Percentiles rank a stretch among this genome's conserved stretches.
Evolutionary conservation across 2,113 vertebrate genomes (phyloP).

Genomic region (Lycocorax pyrrhopterus): DNA sequence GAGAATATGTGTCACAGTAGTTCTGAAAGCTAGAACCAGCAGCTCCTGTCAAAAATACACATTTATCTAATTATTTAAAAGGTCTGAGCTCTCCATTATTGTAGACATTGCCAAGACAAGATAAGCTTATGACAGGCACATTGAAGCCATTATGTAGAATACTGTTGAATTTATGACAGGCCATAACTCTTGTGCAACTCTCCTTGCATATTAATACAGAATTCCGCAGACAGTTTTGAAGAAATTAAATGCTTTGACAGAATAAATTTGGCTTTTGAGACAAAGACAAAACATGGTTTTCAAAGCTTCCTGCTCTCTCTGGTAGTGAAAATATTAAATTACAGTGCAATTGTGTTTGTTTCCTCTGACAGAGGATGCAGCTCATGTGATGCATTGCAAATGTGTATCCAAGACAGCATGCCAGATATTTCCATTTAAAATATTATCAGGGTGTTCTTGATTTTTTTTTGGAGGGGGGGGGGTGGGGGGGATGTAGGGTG

Average conservation of each 20-base stretch:
- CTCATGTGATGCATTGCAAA: not conserved
- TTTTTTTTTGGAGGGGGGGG: too few relatives aligned
- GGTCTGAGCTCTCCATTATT: not conserved
- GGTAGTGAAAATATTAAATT: not conserved
- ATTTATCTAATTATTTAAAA: constrained; percentile 56
- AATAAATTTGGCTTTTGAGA: constrained; percentile 38
- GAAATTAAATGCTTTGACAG: constrained; percentile 53
- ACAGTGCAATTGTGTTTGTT: not conserved
- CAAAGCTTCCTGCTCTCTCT: not conserved
- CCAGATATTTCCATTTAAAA: not conserved
- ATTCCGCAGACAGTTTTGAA: constrained; percentile 14
- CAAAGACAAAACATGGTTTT: not conserved
- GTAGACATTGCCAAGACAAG: constrained; percentile 24
- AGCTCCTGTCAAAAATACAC: constrained; percentile 28
- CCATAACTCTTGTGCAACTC: constrained; percentile 35
- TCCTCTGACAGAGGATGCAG: not conserved
- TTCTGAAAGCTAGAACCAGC: not conserved
- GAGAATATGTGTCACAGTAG: not conserved
- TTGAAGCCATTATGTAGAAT: constrained; percentile 39
- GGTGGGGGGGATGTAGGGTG: accelerated
- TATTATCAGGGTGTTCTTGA: not conserved
- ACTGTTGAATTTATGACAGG: constrained; percentile 57
- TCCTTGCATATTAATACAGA: constrained; percentile 41
- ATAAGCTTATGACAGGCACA: constrained; percentile 43
- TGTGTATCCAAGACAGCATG: not conserved